Evolutionary conservation across 2,888 invertebrate genomes (phyloP).

Genomic region (Acleris holmiana): DNA sequence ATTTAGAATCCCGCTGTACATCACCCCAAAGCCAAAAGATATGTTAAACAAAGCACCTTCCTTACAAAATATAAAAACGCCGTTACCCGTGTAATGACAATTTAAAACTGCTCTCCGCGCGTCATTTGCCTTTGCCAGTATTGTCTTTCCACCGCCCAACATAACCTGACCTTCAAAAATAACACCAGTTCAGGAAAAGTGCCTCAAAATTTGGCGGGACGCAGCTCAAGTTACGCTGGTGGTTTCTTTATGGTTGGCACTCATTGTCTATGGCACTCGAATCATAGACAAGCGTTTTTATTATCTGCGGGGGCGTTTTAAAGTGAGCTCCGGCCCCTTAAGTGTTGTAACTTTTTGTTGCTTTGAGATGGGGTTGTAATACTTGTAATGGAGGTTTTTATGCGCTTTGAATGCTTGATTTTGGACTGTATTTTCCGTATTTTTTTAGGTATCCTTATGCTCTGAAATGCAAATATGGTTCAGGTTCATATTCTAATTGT

Average conservation of each 20-base stretch:
- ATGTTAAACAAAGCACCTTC: slow-evolving; percentile 70
- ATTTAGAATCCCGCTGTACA: slow-evolving; percentile 51
- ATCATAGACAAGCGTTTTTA: slow-evolving; percentile 78
- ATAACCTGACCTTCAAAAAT: slow-evolving; percentile 45
- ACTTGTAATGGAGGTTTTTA: slow-evolving; percentile 42
- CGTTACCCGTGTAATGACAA: slow-evolving; percentile 78
- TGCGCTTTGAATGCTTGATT: slow-evolving; percentile 42
- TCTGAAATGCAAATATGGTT: too few species aligned
- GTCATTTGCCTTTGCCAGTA: slow-evolving; percentile 70
- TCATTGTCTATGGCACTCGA: slow-evolving; percentile 75
- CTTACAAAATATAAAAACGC: slow-evolving; percentile 70
- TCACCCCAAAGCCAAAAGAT: slow-evolving; percentile 52
- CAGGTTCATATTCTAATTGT: too few species aligned
- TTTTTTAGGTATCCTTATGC: too few species aligned
- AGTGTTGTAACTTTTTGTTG: slow-evolving; percentile 69
- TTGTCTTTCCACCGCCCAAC: slow-evolving; percentile 61
- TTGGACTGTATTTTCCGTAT: slow-evolving; percentile 14
- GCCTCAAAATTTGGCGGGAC: slow-evolving; percentile 21
- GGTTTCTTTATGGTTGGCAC: slow-evolving; percentile 65
- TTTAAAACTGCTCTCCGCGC: slow-evolving; percentile 74
- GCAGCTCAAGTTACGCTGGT: slow-evolving; percentile 52
- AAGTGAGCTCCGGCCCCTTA: slow-evolving; percentile 67
- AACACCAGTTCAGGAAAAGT: not conserved
- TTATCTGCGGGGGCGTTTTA: slow-evolving; percentile 79
- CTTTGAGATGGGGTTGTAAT: slow-evolving; percentile 60